phyloP scores from a whole-genome alignment of 2,888 invertebrate genomes.

The Sinelater perroti region DNA sequence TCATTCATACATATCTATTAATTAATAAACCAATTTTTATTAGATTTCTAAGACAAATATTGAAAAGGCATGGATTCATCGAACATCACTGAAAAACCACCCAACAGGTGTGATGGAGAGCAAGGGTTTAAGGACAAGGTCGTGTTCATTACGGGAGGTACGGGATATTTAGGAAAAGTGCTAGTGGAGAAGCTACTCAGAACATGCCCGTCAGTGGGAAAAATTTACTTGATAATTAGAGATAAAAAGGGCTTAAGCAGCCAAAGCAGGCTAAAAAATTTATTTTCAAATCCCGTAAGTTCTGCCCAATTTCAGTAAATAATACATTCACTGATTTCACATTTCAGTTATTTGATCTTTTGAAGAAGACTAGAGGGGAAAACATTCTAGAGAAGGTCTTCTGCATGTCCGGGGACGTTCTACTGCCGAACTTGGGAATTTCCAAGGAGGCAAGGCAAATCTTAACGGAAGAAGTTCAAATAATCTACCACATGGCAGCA shows the following conservation, averaged over 20 bases:
- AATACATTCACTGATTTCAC: too few relatives aligned
- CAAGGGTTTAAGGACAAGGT: constrained; percentile 63
- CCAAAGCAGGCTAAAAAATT: constrained; percentile 79
- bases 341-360: constrained; percentile 78
- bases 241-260: constrained; percentile 84
- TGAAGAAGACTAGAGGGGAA: constrained; percentile 71
- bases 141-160: constrained; percentile 88
- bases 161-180: constrained; percentile 96
- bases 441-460: constrained; percentile 70
- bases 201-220: constrained; percentile 77
- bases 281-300: constrained; percentile 76
- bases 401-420: constrained; percentile 79
- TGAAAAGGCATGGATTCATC: too few relatives aligned
- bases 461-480: constrained; percentile 73
- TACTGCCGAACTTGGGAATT: constrained; percentile 73
- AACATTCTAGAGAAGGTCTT: constrained; percentile 72
- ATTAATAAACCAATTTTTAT: too few relatives aligned
- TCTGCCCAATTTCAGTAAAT: too few relatives aligned
- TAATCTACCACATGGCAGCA: constrained; percentile 85
- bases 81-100: too few relatives aligned
- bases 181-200: constrained; percentile 91
- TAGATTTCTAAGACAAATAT: too few relatives aligned
- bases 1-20: too few relatives aligned
- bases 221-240: constrained; percentile 84
- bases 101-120: constrained; percentile 68